Evolutionary conservation across 2,888 invertebrate species (phyloP), one percentile per base, ranked within the genome.

Genomic region (Octodonta nipae): DNA sequence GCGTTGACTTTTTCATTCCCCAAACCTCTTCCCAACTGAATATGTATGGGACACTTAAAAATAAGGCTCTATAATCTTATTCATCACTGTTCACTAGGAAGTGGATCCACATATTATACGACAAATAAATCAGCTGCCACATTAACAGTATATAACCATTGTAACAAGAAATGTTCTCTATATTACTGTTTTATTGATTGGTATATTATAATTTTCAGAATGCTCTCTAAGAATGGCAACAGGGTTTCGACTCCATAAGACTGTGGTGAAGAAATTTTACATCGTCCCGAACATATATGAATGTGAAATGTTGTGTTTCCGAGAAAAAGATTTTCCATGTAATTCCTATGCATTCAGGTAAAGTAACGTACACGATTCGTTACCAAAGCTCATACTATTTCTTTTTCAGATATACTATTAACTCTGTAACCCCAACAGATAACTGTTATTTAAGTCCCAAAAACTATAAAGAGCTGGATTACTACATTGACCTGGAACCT

Each of bases 371-470:
- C 20, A 20, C 20, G 20, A 20, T n/a, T 20, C 20, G 20, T n/a
- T n/a, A n/a, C n/a, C n/a, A n/a, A n/a, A n/a, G n/a, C n/a, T n/a
- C n/a, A n/a, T n/a, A n/a, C n/a, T n/a, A n/a, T n/a, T n/a, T n/a
- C n/a, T n/a, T n/a, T n/a, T 22, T 2, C n/a, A 22, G 22, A 11
- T 7, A 20, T 17, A 15, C n/a, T 15, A 26, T 30, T 24, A 12
- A 13, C n/a, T 5, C 15, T 65, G 47, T 73, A 72, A 5, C 20
- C 1, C 70, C 71, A 0, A 67, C 71, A 0, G 81, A 84, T 48
- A 86, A 86, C 56, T 86, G 85, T 44, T 78, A 78, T 54, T 61
- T 85, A 3, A 82, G 81, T 44, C 77, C 78, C 49, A 64, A 76
- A 5, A 71, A 77, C 0, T 78, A 80, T 42, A 68, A 75, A 41